Evolutionary conservation across 1,140 invertebrate genomes (phyloP).

Genomic region (Maniola jurtina): DNA sequence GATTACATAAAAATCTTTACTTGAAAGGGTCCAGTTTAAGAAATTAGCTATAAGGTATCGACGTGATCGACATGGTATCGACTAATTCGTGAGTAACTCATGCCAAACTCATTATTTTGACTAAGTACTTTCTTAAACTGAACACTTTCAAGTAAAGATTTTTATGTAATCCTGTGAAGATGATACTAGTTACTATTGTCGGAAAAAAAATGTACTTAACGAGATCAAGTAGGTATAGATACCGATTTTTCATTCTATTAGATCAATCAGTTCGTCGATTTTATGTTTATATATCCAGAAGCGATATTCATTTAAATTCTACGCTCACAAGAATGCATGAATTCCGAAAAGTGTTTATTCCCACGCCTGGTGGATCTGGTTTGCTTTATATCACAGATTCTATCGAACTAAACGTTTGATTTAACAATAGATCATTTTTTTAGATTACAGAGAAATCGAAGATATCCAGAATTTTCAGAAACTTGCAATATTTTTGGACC

Average conservation of each 20-base stretch:
- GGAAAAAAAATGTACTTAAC: too few relatives aligned
- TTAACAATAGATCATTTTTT: conserved; percentile 1
- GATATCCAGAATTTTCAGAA: background rate
- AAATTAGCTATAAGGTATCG: too few relatives aligned
- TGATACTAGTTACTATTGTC: too few relatives aligned
- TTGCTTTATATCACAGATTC: background rate
- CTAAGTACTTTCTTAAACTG: too few relatives aligned
- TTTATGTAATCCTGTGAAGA: too few relatives aligned
- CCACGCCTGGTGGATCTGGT: conserved; percentile 3
- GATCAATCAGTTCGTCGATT: background rate
- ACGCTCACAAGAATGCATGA: background rate
- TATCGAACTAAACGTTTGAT: background rate
- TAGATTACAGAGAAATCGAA: background rate
- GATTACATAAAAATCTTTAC: too few relatives aligned
- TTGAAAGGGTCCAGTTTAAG: too few relatives aligned
- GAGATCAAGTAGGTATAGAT: too few relatives aligned
- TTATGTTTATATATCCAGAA: background rate
- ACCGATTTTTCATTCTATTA: background rate
- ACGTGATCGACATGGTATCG: too few relatives aligned
- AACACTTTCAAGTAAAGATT: too few relatives aligned
- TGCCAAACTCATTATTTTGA: too few relatives aligned
- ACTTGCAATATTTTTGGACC: background rate
- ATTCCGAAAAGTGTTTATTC: conserved; percentile 18
- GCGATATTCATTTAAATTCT: conserved; percentile 10
- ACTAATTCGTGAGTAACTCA: too few relatives aligned